phyloP scores from a whole-genome alignment of 2,113 vertebrate species.

The Hiodon tergisus region DNA sequence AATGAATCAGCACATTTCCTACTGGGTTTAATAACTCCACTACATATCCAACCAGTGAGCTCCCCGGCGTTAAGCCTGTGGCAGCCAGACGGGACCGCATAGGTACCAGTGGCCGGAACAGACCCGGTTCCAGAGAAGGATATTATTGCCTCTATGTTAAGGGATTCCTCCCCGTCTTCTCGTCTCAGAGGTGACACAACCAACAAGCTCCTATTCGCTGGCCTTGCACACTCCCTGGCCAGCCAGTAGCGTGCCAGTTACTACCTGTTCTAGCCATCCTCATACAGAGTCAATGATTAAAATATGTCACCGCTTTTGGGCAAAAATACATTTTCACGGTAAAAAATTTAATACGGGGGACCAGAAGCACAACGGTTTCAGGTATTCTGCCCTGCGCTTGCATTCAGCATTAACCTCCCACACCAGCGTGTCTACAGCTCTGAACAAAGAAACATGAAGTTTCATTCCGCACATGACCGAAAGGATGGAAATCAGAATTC shows the following conservation, averaged over 20 bases:
- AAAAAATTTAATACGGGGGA: neutral
- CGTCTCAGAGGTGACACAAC: neutral
- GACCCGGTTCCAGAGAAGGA: neutral
- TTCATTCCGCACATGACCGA: neutral
- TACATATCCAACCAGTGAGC: too few relatives aligned
- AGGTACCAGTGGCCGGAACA: too few relatives aligned
- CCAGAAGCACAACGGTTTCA: neutral
- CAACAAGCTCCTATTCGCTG: neutral
- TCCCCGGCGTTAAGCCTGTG: too few relatives aligned
- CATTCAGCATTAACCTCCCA: neutral
- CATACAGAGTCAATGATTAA: conserved; percentile 15
- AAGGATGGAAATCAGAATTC: neutral
- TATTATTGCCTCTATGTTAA: neutral
- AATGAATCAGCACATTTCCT: too few relatives aligned
- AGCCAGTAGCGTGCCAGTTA: neutral
- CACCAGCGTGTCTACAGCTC: neutral
- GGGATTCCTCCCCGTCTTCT: neutral
- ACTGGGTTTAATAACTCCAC: too few relatives aligned
- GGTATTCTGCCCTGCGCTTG: neutral
- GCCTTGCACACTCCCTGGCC: neutral
- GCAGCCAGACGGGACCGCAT: neutral
- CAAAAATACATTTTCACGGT: neutral
- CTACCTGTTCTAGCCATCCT: too few relatives aligned
- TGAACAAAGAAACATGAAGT: neutral
- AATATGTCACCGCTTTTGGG: neutral